Evolutionary conservation across 2,888 invertebrate genomes (phyloP), one percentile per base, ranked within the genome.

Genomic region (Chironomus tentans): DNA sequence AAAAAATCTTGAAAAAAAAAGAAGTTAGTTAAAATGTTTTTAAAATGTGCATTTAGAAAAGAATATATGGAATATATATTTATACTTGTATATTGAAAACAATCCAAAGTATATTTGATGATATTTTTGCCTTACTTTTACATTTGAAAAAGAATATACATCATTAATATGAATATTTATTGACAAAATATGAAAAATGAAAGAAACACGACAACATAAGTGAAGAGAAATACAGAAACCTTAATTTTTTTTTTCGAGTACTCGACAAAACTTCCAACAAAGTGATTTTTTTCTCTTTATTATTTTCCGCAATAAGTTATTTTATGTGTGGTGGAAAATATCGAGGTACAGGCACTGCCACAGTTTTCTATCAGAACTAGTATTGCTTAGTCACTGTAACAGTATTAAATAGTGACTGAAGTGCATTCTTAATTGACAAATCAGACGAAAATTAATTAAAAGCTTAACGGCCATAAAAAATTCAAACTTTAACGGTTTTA

Each of bases 81-180:
- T 68, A 72, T 77, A 70, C 62, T 62, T 72, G 28, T 76, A 68
- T 76, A 46, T 68, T 24, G 56, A 77, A 78, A 78, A 78, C 78
- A 79, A 79, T 79, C 79, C 79, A 79, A 79, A 79, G 78, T 79
- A 78, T 79, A 79, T 79, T 79, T 79, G 79, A 79, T 78, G 79
- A 79, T 79, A 79, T 79, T 79, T 79, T 79, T 79, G 79, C 79
- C 79, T 79, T 79, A 79, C 78, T 78, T 77, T 77, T 79, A 78
- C 78, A 79, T 75, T 75, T 75, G 28, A 75, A 56, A 56, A 38
- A 38, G 38, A 38, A 68, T 75, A 75, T 75, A 75, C 75, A 75
- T 75, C 73, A 73, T 38, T 10, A 38, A 38, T 73, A 50, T 50
- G 28, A 65, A 73, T 71, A 73, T 73, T 73, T 73, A 73, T 73